phyloP scores from a whole-genome alignment of 2,113 vertebrate species.

The Probosciger aterrimus region DNA sequence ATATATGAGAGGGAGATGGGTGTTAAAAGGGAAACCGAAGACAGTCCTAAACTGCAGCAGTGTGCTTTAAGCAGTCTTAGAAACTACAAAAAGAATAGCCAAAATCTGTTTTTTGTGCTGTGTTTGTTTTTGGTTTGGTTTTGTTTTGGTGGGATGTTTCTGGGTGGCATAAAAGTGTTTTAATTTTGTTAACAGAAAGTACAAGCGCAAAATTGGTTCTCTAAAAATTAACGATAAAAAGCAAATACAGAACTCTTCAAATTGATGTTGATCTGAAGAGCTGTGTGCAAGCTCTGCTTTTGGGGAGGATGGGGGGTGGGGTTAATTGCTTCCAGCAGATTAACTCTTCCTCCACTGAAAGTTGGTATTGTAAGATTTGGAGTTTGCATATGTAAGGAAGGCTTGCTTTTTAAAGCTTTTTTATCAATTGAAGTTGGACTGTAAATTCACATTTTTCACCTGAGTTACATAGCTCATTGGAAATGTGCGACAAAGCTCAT shows the following conservation, averaged over 20 bases:
- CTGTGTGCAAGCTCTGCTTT: background rate
- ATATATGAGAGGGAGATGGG: background rate
- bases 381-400: background rate
- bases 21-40: background rate
- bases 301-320: background rate
- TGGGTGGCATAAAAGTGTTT: background rate
- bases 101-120: background rate
- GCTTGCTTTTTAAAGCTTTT: background rate
- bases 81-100: background rate
- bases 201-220: background rate
- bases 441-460: background rate
- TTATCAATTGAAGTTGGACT: background rate
- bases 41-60: background rate
- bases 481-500: background rate
- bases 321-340: background rate
- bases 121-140: background rate
- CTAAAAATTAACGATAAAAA: background rate
- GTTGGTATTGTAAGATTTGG: background rate
- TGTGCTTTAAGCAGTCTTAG: background rate
- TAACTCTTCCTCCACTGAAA: background rate
- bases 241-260: background rate
- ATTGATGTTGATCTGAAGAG: background rate
- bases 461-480: background rate
- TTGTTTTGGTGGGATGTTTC: background rate
- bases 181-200: background rate